Evolutionary conservation across 2,113 vertebrate species (phyloP).

Genomic region (Eidolon helvum): DNA sequence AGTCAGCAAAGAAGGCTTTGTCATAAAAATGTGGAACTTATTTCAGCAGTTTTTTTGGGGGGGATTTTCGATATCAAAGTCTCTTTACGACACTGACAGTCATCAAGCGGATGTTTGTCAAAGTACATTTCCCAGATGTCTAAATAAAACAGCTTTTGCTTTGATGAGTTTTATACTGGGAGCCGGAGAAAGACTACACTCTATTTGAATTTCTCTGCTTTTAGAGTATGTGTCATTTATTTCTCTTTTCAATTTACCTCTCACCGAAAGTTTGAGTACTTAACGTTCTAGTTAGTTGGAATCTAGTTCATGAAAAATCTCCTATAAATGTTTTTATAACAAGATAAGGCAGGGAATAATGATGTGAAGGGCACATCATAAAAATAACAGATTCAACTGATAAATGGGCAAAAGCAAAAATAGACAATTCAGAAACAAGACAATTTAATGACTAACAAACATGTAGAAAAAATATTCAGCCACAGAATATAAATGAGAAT

Average conservation of each 20-base stretch:
- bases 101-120: conserved; percentile 82
- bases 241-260: conserved; percentile 16
- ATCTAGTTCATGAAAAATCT: neutral
- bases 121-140: conserved; percentile 82
- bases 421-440: conserved; percentile 18
- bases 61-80: conserved; percentile 81
- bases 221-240: conserved; percentile 38
- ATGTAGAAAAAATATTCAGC: neutral
- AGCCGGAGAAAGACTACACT: conserved; percentile 64
- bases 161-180: conserved; percentile 80
- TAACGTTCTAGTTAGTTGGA: conserved; percentile 22
- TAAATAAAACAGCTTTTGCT: conserved; percentile 82
- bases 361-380: neutral
- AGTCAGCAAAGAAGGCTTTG: conserved; percentile 72
- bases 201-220: conserved; percentile 74
- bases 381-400: neutral
- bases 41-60: conserved; percentile 78
- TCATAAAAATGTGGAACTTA: conserved; percentile 76
- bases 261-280: conserved; percentile 28
- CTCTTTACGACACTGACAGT: conserved; percentile 80
- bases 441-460: neutral
- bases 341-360: neutral
- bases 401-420: neutral
- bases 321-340: neutral
- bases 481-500: neutral